These are phyloP conservation scores for Mythimna loreyi DNA, from an alignment of 2,888 invertebrate genomes.

Conservation along the genomic window DNA sequence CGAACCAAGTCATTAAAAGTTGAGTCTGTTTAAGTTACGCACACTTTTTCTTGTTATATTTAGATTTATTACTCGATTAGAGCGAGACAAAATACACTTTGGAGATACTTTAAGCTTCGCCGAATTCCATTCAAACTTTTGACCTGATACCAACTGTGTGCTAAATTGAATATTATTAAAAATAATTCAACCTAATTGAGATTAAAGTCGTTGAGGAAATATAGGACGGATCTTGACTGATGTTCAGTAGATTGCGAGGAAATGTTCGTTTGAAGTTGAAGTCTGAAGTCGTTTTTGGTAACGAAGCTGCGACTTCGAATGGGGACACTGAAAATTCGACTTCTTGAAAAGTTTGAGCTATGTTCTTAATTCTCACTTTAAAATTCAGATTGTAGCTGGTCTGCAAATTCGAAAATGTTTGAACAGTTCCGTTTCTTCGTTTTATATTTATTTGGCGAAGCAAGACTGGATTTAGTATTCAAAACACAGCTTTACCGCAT, in stretches of 20 bases:
- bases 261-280: conserved; percentile 48
- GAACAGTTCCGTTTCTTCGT: conserved; percentile 7
- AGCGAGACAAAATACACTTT: conserved; percentile 40
- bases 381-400: conserved; percentile 34
- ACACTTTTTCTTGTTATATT: conserved; percentile 31
- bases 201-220: conserved; percentile 46
- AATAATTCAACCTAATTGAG: conserved; percentile 35
- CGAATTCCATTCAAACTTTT: conserved; percentile 49
- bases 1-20: conserved; percentile 27
- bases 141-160: conserved; percentile 35
- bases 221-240: conserved; percentile 45
- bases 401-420: conserved; percentile 32
- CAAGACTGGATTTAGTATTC: conserved; percentile 25
- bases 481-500: conserved; percentile 32
- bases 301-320: conserved; percentile 44
- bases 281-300: conserved; percentile 46
- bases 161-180: conserved; percentile 42
- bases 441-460: conserved; percentile 38
- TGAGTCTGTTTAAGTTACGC: conserved; percentile 8
- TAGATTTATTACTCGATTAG: conserved; percentile 46
- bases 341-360: conserved; percentile 35
- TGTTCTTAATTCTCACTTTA: conserved; percentile 49
- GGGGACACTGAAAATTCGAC: conserved; percentile 33
- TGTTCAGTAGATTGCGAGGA: conserved; percentile 32
- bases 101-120: conserved; percentile 26